Evolutionary conservation across 1,140 invertebrate genomes (phyloP), one percentile per base, ranked within the genome.

Genomic region (Anoplophora glabripennis): DNA sequence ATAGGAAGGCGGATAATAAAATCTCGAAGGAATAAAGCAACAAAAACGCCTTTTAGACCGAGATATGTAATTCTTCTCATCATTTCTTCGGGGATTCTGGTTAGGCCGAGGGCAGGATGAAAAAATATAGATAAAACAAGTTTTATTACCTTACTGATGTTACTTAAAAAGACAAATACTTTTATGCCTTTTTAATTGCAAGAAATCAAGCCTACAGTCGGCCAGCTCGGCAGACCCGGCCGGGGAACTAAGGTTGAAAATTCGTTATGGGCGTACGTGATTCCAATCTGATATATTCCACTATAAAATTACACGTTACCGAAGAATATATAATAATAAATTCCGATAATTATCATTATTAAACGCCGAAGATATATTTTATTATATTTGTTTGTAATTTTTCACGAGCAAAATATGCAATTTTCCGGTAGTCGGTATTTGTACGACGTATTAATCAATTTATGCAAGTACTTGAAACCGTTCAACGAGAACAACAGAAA

Each of bases 291-390:
- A 66, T 64, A 68, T 56, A 59, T 66, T 63, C 64, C 65, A 65
- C 67, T 57, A 63, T 63, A 58, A 73, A 73, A 73, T 73, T 73
- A 73, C 64, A 73, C 56, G 71, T 70, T 73, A 65, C 65, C 42
- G 49, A 63, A 67, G 65, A 68, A 68, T 68, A 70, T 68, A 72
- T 71, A 67, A 71, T 68, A 71, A 70, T 73, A 73, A 73, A 72
- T 70, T 70, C 68, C 68, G 69, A 73, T 73, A 73, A 73, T 73
- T 72, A 73, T 73, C 69, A 61, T 73, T 71, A 73, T 73, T 73
- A 73, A 71, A 63, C 59, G 61, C 68, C 65, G 65, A 66, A 68
- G 67, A 69, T 72, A 63, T 62, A 62, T 66, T 72, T 73, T 73
- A 73, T 73, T 70, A 73, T 73, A 67, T 73, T 73, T 73, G 71